Percentiles rank a stretch among this genome's conserved stretches.
Evolutionary conservation across 2,113 vertebrate genomes (phyloP).

Genomic region (Dasyornis broadbenti): DNA sequence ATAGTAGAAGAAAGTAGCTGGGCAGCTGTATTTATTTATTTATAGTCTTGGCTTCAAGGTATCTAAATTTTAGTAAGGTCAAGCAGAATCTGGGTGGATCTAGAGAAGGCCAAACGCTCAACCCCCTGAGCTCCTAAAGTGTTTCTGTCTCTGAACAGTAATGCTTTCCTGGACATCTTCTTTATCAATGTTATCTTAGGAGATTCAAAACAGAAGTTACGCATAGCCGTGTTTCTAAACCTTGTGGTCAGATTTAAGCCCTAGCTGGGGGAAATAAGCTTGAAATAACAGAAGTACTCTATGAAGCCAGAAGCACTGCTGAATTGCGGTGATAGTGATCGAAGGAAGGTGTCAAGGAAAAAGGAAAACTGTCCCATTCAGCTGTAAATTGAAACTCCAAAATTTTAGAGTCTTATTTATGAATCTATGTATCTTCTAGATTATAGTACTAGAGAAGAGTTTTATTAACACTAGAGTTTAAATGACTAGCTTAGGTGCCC

Average conservation of each 20-base stretch:
- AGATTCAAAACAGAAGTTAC: not conserved
- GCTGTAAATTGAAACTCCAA: not conserved
- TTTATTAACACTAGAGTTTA: not conserved
- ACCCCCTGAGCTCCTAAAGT: not conserved
- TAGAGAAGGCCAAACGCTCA: not conserved
- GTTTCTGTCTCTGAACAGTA: not conserved
- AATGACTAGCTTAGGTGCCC: not conserved
- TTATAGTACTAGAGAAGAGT: not conserved
- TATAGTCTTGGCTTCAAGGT: not conserved
- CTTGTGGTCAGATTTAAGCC: not conserved
- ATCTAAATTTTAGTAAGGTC: not conserved
- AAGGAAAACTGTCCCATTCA: not conserved
- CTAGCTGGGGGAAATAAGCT: not conserved
- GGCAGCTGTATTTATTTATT: not conserved
- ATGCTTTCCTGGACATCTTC: not conserved
- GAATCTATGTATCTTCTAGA: not conserved
- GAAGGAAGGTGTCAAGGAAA: not conserved
- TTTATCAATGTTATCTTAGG: not conserved
- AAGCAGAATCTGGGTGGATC: not conserved
- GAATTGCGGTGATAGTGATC: not conserved
- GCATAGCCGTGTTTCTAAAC: not conserved
- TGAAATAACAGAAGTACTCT: not conserved
- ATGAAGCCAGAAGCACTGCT: not conserved
- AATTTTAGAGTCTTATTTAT: not conserved
- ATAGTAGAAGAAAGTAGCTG: not conserved